Conservation (phyloP, 2,888 invertebrate species). For the Autographa pulchrina region DNA sequence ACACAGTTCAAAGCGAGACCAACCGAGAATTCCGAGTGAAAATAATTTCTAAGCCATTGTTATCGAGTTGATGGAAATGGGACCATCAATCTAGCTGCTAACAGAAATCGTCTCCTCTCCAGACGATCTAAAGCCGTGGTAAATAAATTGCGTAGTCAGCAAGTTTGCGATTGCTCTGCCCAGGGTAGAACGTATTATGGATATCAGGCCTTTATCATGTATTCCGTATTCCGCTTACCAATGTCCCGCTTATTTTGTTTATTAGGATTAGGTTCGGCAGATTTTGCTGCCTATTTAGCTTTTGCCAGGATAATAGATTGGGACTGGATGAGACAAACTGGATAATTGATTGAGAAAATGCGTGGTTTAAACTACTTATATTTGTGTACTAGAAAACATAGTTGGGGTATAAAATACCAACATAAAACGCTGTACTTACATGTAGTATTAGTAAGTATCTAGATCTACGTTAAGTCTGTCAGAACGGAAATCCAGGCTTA, state of each 20-base stretch:
- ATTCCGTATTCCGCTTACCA: background rate
- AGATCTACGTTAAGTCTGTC: background rate
- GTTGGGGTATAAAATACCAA: too few relatives aligned
- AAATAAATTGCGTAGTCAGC: conserved; percentile 7
- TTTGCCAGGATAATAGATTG: too few relatives aligned
- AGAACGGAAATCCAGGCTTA: background rate
- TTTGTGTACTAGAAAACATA: too few relatives aligned
- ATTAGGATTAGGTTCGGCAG: background rate
- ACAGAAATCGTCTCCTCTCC: background rate
- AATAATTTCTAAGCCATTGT: conserved; percentile 8
- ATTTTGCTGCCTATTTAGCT: background rate
- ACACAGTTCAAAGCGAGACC: background rate
- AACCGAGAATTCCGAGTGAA: background rate
- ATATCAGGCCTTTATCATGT: background rate
- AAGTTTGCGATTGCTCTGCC: background rate
- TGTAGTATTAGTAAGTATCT: too few relatives aligned
- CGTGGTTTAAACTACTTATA: too few relatives aligned
- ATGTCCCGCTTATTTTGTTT: background rate
- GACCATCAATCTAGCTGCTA: conserved; percentile 3
- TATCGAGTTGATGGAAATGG: conserved; percentile 6
- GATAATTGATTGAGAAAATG: too few relatives aligned
- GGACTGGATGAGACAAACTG: too few relatives aligned
- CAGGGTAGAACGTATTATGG: background rate
- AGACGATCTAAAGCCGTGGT: background rate
- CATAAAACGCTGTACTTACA: background rate